Base-by-base conservation (phyloP, 2,797 vertebrate genomes). In the Danionella dracula region DNA sequence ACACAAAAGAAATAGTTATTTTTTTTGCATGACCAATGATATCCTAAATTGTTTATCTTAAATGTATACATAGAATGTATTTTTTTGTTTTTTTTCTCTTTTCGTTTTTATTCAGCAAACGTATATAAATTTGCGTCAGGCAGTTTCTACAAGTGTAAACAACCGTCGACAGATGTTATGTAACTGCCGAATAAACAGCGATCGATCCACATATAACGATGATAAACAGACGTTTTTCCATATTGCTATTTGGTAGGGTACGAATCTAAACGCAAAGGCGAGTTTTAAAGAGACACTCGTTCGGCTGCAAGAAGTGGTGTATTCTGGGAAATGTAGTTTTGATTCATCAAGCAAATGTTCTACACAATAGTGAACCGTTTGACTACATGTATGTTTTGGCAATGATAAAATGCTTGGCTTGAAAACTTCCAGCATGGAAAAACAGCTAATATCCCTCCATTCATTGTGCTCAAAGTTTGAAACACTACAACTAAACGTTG, bases 91-190 rank as follows among this genome's bases (percentile, higher is more conserved):
- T 11, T 0, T 10, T 1, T 48, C 9, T 16, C 10, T 7, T n/a
- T 8, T 23, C 8, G 12, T n/a, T 50, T 4, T 53, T 11, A 19
- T 32, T 58, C 8, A 6, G 4, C 10, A 2, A 69, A 31, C 45
- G 12, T 1, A 63, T 44, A 65, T 59, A 68, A 37, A 31, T 56
- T 21, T 46, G 62, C 29, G 20, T 8, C 8, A 67, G 71, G 41
- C 74, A 66, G 49, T 61, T 10, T 45, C 38, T 41, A 13, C 54
- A 49, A 65, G 58, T 70, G 76, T 78, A 76, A 78, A 78, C 66
- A 72, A 74, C 50, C 29, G 40, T 51, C 11, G 45, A 23, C n/a
- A 21, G 41, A 40, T n/a, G 49, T 44, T 34, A 1, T 10, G 32
- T 4, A 54, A 54, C 13, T 19, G 2, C n/a, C 4, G 20, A 19